Evolutionary conservation across 1,140 invertebrate species (phyloP).

Genomic region (Macrosteles quadrilineatus): DNA sequence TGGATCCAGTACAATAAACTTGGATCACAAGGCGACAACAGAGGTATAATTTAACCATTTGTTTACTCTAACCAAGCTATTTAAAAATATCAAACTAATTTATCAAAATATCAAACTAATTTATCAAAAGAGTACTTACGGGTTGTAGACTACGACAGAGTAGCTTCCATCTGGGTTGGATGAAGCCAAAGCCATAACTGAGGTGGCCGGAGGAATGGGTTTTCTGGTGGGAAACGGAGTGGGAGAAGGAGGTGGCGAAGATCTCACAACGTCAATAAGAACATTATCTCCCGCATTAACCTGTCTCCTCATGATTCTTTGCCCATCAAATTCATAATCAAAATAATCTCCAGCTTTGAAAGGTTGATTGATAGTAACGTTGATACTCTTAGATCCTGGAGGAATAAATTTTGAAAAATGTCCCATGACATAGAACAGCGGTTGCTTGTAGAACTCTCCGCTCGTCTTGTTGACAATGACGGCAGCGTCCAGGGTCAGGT

Average conservation of each 20-base stretch:
- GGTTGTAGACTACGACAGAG: conserved; percentile 11
- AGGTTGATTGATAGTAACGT: conserved; percentile 29
- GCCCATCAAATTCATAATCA: not conserved
- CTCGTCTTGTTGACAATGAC: conserved; percentile 69
- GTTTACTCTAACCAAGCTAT: too few relatives aligned
- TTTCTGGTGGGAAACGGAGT: not conserved
- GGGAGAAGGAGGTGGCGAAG: too few relatives aligned
- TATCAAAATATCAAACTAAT: too few relatives aligned
- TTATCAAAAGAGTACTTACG: conserved; percentile 20
- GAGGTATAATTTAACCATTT: too few relatives aligned
- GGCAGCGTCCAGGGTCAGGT: conserved; percentile 76
- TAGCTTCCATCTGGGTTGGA: conserved; percentile 22
- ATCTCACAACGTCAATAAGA: not conserved
- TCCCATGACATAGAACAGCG: conserved; percentile 83
- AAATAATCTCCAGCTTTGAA: not conserved
- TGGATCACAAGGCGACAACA: too few relatives aligned
- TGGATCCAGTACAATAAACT: too few relatives aligned
- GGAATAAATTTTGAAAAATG: conserved; percentile 85
- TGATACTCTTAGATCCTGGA: conserved; percentile 58
- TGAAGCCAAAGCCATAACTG: not conserved
- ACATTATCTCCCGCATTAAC: not conserved
- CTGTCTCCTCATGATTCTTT: not conserved
- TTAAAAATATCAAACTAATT: too few relatives aligned
- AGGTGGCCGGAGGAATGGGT: not conserved
- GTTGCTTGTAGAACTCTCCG: conserved; percentile 84